These are phyloP conservation scores for Gastrophryne carolinensis DNA, from an alignment of 2,797 vertebrate species.

Conservation along the genomic window DNA sequence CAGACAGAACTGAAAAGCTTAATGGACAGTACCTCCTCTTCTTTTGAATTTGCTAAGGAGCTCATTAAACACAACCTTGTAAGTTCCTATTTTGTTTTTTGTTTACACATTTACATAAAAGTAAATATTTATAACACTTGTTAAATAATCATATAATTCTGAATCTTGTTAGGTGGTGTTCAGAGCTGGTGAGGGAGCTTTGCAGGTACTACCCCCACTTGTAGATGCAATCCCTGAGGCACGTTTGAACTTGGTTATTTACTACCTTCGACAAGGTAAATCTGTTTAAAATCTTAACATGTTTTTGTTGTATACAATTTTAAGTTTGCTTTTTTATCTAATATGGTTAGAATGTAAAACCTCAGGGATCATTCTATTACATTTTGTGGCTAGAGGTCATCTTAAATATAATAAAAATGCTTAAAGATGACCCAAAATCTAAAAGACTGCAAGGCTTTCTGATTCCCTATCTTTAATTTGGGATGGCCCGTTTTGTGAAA, in stretches of 20 bases:
- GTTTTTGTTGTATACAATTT: neutral
- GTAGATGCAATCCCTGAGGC: slow-evolving; percentile 97
- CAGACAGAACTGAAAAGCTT: slow-evolving; percentile 94
- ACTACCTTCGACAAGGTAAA: slow-evolving; percentile 93
- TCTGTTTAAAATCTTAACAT: neutral
- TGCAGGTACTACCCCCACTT: slow-evolving; percentile 88
- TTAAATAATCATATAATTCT: no score
- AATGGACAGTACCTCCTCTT: slow-evolving; percentile 86
- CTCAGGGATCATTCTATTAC: no score
- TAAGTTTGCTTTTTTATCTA: neutral
- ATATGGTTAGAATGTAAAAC: no score
- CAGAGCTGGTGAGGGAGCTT: slow-evolving; percentile 89
- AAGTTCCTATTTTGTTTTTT: slow-evolving; percentile 62
- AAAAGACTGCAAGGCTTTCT: no score
- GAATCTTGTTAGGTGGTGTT: slow-evolving; percentile 84
- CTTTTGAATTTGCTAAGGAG: slow-evolving; percentile 96
- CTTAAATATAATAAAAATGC: no score
- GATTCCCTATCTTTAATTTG: no score
- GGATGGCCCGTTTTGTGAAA: no score
- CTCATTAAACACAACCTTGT: slow-evolving; percentile 96
- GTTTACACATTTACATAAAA: neutral
- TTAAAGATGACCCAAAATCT: no score
- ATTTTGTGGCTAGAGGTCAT: no score
- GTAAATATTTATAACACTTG: no score
- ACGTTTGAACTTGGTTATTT: slow-evolving; percentile 95